Evolutionary conservation across 92 coral and sea anemone genomes (phyloP).

Genomic region (Phenganax marumi): DNA sequence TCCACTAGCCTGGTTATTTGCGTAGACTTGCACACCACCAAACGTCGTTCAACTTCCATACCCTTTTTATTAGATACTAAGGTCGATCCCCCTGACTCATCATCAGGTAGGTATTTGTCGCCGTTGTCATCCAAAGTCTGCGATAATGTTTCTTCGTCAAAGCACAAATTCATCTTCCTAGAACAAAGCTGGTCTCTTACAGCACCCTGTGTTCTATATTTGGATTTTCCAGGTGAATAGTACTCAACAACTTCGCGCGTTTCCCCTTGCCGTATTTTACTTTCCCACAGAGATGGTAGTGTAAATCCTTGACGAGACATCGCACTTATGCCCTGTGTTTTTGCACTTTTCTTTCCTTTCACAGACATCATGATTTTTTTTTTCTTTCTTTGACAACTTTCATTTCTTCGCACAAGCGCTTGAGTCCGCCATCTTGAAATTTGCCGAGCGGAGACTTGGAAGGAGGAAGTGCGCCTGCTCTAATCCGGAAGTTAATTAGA

Average conservation of each 20-base stretch:
- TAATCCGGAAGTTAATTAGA: not conserved
- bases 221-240: conserved; percentile 47
- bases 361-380: conserved; percentile 9
- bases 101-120: conserved; percentile 9
- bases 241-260: conserved; percentile 15
- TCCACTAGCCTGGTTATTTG: conserved; percentile 47
- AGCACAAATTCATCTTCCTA: conserved; percentile 23
- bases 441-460: not conserved
- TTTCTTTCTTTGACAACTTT: conserved; percentile 25
- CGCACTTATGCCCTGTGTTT: conserved; percentile 40
- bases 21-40: conserved; percentile 57
- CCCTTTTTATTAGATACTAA: not conserved
- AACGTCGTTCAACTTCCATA: conserved; percentile 38
- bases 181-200: conserved; percentile 33
- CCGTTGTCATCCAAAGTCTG: not conserved
- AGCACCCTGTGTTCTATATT: conserved; percentile 36
- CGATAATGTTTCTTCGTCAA: conserved; percentile 11
- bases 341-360: conserved; percentile 41
- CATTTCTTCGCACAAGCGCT: not conserved
- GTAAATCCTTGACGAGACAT: conserved; percentile 33
- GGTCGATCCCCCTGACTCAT: conserved; percentile 4
- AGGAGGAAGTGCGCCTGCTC: not conserved
- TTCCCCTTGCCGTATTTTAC: not conserved
- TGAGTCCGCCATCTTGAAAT: not conserved
- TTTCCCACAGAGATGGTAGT: conserved; percentile 50